Evolutionary conservation across 1,140 invertebrate species (phyloP), one percentile per base, ranked within the genome.

Genomic region (Lasaia peninsularis): DNA sequence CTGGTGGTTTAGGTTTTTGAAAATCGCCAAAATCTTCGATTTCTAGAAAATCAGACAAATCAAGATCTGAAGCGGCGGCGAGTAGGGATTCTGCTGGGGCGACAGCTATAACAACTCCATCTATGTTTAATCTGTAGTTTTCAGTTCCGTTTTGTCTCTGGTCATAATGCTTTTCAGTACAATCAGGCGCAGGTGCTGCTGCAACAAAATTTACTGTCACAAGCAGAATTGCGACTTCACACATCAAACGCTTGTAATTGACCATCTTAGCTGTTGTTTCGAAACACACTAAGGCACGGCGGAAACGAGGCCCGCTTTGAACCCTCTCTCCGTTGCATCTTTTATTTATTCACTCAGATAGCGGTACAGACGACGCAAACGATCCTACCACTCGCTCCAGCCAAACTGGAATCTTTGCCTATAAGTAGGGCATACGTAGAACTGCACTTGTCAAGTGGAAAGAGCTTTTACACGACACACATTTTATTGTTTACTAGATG

Each of bases 81-180:
- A 88, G 67, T 0, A 89, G 60, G 10, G 88, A 88, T 59, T 94
- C 92, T 0, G 91, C 90, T 0, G 93, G 93, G 0, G 92, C 92
- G 1, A 94, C 80, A 1, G 93, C 91, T 1, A 94, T 71, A 6
- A 93, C 89, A 2, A 94, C 78, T 8, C 92, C 93, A 59, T 93
- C 92, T 16, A 94, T 86, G 69, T 92, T 91, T 4, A 94, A 82
- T 16, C 92, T 78, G 58, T 92, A 92, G 80, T 94, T 94, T 62
- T 94, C 93, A 0, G 91, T 90, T 1, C 93, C 94, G 62, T 94
- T 94, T 75, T 94, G 94, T 21, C 93, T 75, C 69, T 94, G 93
- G 78, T 94, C 93, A 73, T 92, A 93, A 56, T 89, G 84, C 52
- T 78, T 73, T 6, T 76, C 70, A 2, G 54, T 24, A 59, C 71